These are phyloP conservation scores for Seira ritae DNA, from an alignment of 2,888 invertebrate species.

Conservation along the genomic window DNA sequence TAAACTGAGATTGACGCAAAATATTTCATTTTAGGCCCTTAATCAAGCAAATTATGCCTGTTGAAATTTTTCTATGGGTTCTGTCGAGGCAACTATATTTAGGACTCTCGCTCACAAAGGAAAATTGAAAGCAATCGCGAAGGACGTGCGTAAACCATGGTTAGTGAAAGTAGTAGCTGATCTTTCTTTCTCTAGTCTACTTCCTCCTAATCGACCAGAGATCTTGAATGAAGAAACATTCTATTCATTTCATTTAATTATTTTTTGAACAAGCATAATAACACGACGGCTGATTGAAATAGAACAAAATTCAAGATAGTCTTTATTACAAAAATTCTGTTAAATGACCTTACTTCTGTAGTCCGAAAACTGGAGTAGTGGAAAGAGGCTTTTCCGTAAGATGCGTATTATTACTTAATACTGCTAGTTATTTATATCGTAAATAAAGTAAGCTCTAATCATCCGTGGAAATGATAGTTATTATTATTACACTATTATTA, in stretches of 20 bases:
- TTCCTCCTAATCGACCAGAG: background rate
- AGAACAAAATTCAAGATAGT: background rate
- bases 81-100: no score
- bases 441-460: no score
- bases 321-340: background rate
- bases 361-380: background rate
- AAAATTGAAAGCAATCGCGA: background rate
- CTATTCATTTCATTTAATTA: no score
- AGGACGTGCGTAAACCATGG: background rate
- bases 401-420: no score
- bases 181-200: background rate
- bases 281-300: background rate
- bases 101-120: no score
- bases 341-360: no score
- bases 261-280: slow-evolving; percentile 9
- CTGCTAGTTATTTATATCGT: no score
- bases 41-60: background rate
- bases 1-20: background rate
- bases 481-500: no score
- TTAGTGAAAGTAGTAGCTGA: slow-evolving; percentile 4
- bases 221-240: no score
- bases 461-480: no score
- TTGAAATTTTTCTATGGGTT: background rate
- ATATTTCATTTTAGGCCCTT: background rate
- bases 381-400: no score